Conservation (phyloP, 2,113 vertebrate species). For the Agelaius tricolor region DNA sequence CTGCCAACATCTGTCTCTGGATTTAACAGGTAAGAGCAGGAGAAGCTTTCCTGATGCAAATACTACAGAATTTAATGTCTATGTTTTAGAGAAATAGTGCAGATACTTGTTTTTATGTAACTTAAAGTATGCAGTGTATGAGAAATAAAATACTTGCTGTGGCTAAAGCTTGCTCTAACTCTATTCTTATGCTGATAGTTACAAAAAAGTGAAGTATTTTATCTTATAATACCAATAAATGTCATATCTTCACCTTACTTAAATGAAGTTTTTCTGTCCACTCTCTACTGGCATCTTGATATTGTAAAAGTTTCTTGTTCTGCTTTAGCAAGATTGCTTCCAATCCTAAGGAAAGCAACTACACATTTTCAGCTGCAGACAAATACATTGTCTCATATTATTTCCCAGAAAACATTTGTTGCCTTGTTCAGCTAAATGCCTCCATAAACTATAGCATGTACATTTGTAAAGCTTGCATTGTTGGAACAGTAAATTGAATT, state of each 20-base stretch:
- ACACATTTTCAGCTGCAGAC: neutral
- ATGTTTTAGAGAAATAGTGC: neutral
- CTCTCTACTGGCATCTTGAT: neutral
- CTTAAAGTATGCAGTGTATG: neutral
- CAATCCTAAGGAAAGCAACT: neutral
- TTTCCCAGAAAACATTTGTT: slow-evolving; percentile 9
- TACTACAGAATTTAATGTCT: neutral
- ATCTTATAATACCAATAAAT: neutral
- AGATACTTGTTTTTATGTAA: neutral
- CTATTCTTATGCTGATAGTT: neutral
- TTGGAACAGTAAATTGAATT: neutral
- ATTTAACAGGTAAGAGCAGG: slow-evolving; percentile 45
- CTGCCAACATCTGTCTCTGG: slow-evolving; percentile 27
- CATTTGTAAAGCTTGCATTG: neutral
- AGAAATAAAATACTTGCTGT: neutral
- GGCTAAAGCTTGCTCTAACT: neutral
- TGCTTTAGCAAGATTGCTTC: neutral
- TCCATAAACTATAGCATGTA: neutral
- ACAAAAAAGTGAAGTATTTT: neutral
- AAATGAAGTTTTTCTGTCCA: neutral
- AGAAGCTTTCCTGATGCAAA: neutral
- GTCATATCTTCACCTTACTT: neutral
- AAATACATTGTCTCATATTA: neutral
- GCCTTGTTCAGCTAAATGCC: neutral
- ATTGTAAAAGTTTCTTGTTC: neutral